Conservation (phyloP, 2,797 vertebrate genomes). For the Gymnothorax reevesii region DNA sequence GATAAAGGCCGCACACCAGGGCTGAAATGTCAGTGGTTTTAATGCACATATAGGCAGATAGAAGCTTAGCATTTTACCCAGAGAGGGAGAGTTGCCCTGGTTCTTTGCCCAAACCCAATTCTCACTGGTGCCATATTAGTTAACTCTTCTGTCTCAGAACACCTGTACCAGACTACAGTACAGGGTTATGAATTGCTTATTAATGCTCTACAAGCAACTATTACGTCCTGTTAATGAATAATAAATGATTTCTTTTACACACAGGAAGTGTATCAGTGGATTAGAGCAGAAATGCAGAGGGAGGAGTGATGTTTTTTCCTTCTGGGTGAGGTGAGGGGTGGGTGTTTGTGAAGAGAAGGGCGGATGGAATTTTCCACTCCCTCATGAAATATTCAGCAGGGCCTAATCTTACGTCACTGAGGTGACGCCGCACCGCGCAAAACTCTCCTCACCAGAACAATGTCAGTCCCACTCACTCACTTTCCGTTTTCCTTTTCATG, state of each 20-base stretch:
- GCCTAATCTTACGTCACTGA: slow-evolving; percentile 19
- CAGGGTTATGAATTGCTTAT: not conserved
- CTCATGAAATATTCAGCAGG: slow-evolving; percentile 33
- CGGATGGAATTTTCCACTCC: slow-evolving; percentile 40
- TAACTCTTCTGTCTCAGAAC: not conserved
- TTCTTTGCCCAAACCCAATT: too few relatives aligned
- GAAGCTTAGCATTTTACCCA: too few relatives aligned
- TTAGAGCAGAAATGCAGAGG: not conserved
- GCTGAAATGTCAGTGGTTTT: too few relatives aligned
- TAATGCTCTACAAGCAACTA: not conserved
- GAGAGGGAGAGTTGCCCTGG: too few relatives aligned
- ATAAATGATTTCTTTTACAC: too few relatives aligned
- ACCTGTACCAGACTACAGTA: not conserved
- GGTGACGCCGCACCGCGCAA: not conserved
- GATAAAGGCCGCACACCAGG: too few relatives aligned
- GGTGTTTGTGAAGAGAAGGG: not conserved
- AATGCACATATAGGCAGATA: too few relatives aligned
- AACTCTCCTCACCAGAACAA: not conserved
- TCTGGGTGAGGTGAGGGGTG: not conserved
- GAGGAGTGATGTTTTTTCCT: not conserved
- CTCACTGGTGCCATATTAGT: not conserved
- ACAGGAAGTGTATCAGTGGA: not conserved
- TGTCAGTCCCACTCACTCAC: not conserved
- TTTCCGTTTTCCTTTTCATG: not conserved
- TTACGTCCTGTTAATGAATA: not conserved